Evolutionary conservation across 2,797 vertebrate species (phyloP).

Genomic region (Bradypus variegatus): DNA sequence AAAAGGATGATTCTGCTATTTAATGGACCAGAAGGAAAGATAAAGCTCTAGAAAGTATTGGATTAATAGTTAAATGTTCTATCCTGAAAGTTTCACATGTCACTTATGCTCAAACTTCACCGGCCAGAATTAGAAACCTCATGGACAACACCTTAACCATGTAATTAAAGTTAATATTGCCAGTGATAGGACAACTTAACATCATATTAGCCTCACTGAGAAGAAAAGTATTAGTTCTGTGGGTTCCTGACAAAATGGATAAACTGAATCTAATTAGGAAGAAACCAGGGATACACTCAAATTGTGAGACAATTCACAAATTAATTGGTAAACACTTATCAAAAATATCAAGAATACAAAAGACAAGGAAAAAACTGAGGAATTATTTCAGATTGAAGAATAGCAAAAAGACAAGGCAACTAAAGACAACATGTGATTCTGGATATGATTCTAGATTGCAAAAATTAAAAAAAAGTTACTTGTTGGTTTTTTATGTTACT

Average conservation of each 20-base stretch:
- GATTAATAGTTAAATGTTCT: not conserved
- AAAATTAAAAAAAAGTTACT: not conserved
- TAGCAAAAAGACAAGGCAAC: not conserved
- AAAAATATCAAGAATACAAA: not conserved
- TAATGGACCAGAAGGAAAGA: not conserved
- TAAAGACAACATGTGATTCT: not conserved
- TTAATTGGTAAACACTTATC: not conserved
- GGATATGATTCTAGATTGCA: not conserved
- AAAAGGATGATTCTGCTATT: not conserved
- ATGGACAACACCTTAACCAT: not conserved
- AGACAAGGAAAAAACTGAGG: not conserved
- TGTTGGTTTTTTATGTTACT: not conserved
- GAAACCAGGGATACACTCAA: not conserved
- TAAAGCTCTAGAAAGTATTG: not conserved
- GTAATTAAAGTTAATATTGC: not conserved
- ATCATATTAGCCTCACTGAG: not conserved
- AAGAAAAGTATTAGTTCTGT: not conserved
- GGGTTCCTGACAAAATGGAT: not conserved
- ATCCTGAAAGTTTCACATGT: not conserved
- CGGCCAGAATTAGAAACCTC: not conserved
- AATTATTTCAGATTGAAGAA: not conserved
- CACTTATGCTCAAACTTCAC: not conserved
- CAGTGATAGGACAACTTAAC: not conserved
- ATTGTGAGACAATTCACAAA: not conserved
- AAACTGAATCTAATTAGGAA: not conserved